Base-by-base conservation (phyloP, 2,113 vertebrate species). In the Tragelaphus buxtoni region DNA sequence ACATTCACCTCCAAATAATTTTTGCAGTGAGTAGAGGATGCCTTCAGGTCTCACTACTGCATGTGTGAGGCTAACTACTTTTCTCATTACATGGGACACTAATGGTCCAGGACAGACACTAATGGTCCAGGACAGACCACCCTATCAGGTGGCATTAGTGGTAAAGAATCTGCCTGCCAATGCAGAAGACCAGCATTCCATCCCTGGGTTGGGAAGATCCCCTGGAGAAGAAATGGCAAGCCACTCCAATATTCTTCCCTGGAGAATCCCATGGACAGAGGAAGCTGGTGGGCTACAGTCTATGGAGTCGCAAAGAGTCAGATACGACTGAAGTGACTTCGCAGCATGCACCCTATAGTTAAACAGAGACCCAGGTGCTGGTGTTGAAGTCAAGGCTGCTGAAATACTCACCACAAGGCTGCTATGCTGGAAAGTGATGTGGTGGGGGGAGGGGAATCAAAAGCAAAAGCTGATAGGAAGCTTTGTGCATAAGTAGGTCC, bases 111-210 rank as follows among this genome's bases (percentile, higher is more conserved):
- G 3, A 69, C 1, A 26, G 42, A 35, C 32, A 79, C n/a, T 6
- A 6, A n/a, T 20, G 39, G 58, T 26, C 51, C 88, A 79, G 63
- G 32, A 90, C 0, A 4, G 32, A 49, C 28, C 28, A 28, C 9
- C 7, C 4, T 30, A 76, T 74, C 22, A 22, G n/a, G 9, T 12
- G n/a, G 65, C 0, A 0, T 69, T 39, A 12, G n/a, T 12, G n/a
- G 18, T 69, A 69, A n/a, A 3, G n/a, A 69, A 69, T 11, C n/a
- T 11, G 4, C 65, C n/a, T 39, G n/a, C n/a, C 65, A 39, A 3
- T 69, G 18, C 65, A 69, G n/a, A 20, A 69, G n/a, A 69, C 65
- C 9, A 11, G n/a, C n/a, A 69, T 39, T 69, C 65, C 18, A 22
- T 22, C 18, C 65, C 65, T 22, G 65, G n/a, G n/a, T 69, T 39